Percentiles rank a stretch among this genome's conserved stretches.
These are phyloP conservation scores for Xylota sylvarum DNA, from an alignment of 2,888 invertebrate species.

Conservation along the genomic window DNA sequence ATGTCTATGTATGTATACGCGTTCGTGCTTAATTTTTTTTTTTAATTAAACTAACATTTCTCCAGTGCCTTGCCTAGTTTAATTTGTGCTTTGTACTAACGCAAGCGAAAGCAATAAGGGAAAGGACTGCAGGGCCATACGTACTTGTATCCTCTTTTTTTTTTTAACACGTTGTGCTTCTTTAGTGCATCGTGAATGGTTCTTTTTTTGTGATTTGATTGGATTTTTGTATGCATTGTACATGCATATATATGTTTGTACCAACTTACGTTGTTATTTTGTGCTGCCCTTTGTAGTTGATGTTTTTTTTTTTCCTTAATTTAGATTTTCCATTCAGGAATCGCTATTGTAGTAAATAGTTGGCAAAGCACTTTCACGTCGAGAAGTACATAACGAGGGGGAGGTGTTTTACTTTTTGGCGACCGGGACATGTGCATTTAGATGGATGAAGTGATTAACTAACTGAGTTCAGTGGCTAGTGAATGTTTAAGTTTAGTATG, in stretches of 20 bases:
- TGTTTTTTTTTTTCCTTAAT: neutral
- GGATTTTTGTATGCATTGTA: neutral
- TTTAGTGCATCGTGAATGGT: slow-evolving; percentile 14
- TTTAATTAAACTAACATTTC: slow-evolving; percentile 30
- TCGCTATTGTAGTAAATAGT: neutral
- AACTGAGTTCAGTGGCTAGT: neutral
- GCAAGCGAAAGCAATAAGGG: neutral
- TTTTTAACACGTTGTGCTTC: neutral
- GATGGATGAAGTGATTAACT: neutral
- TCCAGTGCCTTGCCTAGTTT: neutral
- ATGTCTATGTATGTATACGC: neutral
- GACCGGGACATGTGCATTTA: neutral
- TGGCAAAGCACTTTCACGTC: neutral
- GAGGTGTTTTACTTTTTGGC: neutral
- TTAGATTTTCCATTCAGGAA: neutral
- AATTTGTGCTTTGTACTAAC: neutral
- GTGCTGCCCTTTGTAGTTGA: neutral
- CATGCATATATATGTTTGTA: neutral
- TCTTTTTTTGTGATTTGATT: slow-evolving; percentile 28
- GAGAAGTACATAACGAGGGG: neutral
- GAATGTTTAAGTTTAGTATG: neutral
- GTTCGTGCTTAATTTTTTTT: neutral
- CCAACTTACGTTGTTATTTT: neutral
- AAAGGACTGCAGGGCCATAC: neutral
- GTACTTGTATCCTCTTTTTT: neutral